Evolutionary conservation across 2,888 invertebrate species (phyloP).

Genomic region (Ophioninae sp.): DNA sequence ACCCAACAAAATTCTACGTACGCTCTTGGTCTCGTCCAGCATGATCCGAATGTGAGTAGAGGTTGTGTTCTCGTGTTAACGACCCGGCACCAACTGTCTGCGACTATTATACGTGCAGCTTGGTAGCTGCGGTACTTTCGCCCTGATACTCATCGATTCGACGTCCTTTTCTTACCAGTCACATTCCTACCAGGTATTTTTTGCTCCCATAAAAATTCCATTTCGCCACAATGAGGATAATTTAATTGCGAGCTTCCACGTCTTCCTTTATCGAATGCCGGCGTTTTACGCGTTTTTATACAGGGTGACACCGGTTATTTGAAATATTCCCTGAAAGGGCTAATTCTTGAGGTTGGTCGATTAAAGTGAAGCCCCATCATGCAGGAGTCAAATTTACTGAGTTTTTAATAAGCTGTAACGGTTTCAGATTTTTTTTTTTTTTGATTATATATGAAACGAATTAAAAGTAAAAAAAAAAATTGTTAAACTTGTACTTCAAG

Average conservation of each 20-base stretch:
- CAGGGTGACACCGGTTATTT: no score
- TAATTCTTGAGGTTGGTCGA: no score
- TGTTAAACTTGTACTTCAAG: no score
- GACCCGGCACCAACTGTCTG: constrained; percentile 13
- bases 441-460: no score
- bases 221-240: constrained; percentile 36
- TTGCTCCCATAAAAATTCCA: constrained; percentile 17
- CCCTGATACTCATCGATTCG: constrained; percentile 67
- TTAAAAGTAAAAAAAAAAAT: no score
- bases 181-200: constrained; percentile 12
- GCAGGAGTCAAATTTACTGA: no score
- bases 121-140: constrained; percentile 54
- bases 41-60: constrained; percentile 30
- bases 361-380: no score
- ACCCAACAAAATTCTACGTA: constrained; percentile 30
- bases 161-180: constrained; percentile 14
- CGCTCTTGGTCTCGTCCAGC: constrained; percentile 18
- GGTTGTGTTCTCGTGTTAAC: constrained; percentile 26
- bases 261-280: constrained; percentile 12
- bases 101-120: constrained; percentile 46
- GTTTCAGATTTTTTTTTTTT: no score
- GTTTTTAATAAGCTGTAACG: no score
- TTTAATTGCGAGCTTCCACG: constrained; percentile 21
- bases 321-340: no score
- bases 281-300: no score